A percentile compares a stretch with the other conserved stretches of the same genome.
Evolutionary conservation across 2,888 invertebrate genomes (phyloP).

Genomic region (Myopa tessellatipennis): DNA sequence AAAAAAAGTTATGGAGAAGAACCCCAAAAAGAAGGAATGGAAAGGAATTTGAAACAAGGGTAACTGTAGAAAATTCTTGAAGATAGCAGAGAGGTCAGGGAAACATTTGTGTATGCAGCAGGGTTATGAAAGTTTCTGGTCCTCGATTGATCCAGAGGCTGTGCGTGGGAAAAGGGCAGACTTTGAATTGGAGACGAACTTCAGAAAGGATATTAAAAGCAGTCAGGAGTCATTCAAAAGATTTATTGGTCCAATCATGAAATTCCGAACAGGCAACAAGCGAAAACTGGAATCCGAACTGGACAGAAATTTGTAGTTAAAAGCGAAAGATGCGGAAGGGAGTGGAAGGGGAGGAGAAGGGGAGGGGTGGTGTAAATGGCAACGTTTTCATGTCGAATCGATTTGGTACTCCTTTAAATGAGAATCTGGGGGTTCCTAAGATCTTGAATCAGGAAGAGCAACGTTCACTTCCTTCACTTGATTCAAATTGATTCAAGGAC

Average conservation of each 20-base stretch:
- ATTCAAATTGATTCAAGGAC: too few relatives aligned
- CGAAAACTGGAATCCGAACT: too few relatives aligned
- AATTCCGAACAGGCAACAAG: conserved; percentile 6
- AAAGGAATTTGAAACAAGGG: neutral
- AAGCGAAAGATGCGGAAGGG: neutral
- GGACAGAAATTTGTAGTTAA: neutral
- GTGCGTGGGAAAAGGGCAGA: neutral
- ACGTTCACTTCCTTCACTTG: neutral
- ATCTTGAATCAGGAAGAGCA: neutral
- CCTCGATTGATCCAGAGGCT: too few relatives aligned
- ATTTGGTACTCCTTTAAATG: neutral
- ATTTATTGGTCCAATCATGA: conserved; percentile 25
- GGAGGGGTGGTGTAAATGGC: neutral
- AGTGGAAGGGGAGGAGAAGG: neutral
- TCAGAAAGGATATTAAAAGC: conserved; percentile 7
- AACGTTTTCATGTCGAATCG: neutral
- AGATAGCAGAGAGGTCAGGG: neutral
- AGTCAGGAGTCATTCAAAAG: neutral
- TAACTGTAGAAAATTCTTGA: neutral
- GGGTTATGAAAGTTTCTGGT: neutral
- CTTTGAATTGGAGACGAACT: neutral
- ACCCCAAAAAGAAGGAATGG: neutral
- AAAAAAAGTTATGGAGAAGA: neutral
- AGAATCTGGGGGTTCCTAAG: neutral
- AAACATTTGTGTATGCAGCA: neutral